Evolutionary conservation across 2,888 invertebrate species (phyloP), one percentile per base, ranked within the genome.

Genomic region (Epinotia bilunana): DNA sequence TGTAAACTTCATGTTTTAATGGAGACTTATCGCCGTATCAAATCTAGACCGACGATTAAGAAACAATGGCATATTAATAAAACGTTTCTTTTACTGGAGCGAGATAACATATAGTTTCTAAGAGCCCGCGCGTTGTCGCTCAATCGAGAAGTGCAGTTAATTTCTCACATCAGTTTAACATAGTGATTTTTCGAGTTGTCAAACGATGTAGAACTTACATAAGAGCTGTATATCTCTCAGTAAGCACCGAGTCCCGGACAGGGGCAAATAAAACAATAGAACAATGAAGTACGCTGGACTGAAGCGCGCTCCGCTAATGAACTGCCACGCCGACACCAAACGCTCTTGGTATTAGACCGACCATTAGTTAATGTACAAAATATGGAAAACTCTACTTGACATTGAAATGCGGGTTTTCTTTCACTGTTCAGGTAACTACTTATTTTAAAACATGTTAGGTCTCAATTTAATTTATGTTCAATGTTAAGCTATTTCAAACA

Each of bases 21-120:
- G 86, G 84, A 89, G 88, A 90, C 87, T 90, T 93, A 91, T 92
- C 91, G 86, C 83, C 82, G 82, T 88, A 90, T 90, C 86, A 89
- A 90, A 91, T 92, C 90, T 86, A 82, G 84, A 88, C 83, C 86
- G 85, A 86, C 83, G 90, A 92, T 92, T 91, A 91, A 86, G 88
- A 90, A 92, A 93, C 93, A 92, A 93, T 93, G 87, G 93, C 84
- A 88, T 88, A 89, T 91, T 89, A 91, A 91, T 91, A 90, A 90
- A 90, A 87, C 82, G 79, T 79, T 80, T 79, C 76, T 86, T 83
- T 86, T 88, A 86, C 81, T 83, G 82, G 88, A 87, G 90, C 91
- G 84, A 84, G 81, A 88, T 91, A 88, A 90, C 86, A 85, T 67
- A 72, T 61, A 18, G 71, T 65, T 61, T 49, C 28, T 67, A 61